Percentiles rank a stretch among this genome's conserved stretches.
These are phyloP conservation scores for Andrena flavipes DNA, from an alignment of 2,888 invertebrate genomes.

Conservation along the genomic window DNA sequence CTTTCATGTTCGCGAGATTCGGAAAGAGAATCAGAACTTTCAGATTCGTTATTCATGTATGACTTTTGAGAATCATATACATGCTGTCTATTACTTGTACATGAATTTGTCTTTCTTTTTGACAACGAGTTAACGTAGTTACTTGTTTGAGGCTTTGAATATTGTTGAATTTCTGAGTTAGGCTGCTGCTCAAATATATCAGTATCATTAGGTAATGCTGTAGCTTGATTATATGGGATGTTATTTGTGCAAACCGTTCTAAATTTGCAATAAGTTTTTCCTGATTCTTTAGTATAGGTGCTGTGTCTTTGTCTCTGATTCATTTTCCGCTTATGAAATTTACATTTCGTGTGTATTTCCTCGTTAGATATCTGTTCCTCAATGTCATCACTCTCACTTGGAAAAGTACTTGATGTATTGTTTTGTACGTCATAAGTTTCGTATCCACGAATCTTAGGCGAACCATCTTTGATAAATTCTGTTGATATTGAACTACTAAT, in stretches of 20 bases:
- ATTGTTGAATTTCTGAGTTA: neutral
- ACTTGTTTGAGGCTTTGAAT: neutral
- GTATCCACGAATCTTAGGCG: neutral
- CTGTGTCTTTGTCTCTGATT: neutral
- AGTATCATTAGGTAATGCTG: neutral
- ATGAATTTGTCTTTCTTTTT: slow-evolving; percentile 6
- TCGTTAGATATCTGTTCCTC: neutral
- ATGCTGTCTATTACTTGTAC: neutral
- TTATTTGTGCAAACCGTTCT: slow-evolving; percentile 69
- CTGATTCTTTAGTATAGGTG: neutral
- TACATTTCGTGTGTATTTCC: slow-evolving; percentile 6
- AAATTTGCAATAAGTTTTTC: slow-evolving; percentile 26
- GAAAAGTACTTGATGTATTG: slow-evolving; percentile 10
- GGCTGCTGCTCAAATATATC: slow-evolving; percentile 1
- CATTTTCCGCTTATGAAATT: slow-evolving; percentile 7
- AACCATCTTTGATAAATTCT: neutral
- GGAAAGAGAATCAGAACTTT: slow-evolving; percentile 7
- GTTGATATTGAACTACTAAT: neutral
- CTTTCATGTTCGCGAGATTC: neutral
- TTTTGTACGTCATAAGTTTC: neutral
- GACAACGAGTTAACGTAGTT: neutral
- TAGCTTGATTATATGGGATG: slow-evolving; percentile 51
- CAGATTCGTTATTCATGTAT: neutral
- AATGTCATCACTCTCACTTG: slow-evolving; percentile 6
- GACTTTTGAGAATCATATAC: neutral